phyloP scores from a whole-genome alignment of 2,797 vertebrate genomes.

The Crax fasciolata region DNA sequence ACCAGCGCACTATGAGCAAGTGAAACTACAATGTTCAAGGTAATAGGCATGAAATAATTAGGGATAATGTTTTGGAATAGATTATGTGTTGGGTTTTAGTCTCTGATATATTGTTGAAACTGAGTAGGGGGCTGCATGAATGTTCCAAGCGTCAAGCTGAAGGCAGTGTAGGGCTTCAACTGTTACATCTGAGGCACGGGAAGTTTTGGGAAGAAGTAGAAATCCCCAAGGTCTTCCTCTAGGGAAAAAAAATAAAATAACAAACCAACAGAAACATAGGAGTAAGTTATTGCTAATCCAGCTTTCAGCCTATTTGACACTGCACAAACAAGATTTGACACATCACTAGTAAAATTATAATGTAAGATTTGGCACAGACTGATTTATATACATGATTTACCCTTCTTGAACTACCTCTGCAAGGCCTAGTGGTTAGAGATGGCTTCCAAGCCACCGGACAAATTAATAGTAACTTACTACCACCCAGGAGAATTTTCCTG shows the following conservation, averaged over 20 bases:
- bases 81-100: not conserved
- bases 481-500: not conserved
- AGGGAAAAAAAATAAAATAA: not conserved
- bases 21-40: not conserved
- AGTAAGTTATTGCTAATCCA: not conserved
- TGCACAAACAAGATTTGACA: not conserved
- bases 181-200: not conserved
- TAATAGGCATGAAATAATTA: not conserved
- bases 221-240: not conserved
- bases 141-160: not conserved
- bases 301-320: not conserved
- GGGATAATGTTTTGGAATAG: not conserved
- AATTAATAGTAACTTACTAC: not conserved
- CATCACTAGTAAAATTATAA: not conserved
- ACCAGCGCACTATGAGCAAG: not conserved
- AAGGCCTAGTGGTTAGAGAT: not conserved
- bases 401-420: not conserved
- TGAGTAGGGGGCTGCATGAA: fast-evolving
- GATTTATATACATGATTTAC: not conserved
- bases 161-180: not conserved
- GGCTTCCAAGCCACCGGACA: not conserved
- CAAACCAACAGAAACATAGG: not conserved
- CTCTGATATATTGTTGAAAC: not conserved
- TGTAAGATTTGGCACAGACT: not conserved
- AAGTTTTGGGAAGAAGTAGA: not conserved